A percentile compares a stretch with the other conserved stretches of the same genome.
These are phyloP conservation scores for Xanthia icteritia DNA, from an alignment of 2,888 invertebrate species.

Conservation along the genomic window DNA sequence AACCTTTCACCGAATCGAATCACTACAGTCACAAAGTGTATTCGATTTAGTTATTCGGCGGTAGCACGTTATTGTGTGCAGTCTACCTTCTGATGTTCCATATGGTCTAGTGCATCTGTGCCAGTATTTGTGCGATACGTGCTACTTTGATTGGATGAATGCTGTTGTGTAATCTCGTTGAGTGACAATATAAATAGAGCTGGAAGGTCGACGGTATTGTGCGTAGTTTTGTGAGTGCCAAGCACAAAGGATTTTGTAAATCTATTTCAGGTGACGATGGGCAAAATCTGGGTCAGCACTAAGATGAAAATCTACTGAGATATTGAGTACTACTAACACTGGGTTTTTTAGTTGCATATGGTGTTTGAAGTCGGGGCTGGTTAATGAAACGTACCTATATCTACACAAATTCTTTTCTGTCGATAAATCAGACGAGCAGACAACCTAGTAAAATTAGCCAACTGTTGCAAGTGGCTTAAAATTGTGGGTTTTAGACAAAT, in stretches of 20 bases:
- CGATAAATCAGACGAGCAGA: background rate
- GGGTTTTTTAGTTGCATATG: background rate
- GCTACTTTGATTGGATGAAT: slow-evolving; percentile 57
- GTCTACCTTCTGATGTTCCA: slow-evolving; percentile 28
- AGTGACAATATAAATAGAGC: slow-evolving; percentile 58
- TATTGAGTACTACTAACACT: background rate
- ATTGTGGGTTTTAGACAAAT: background rate
- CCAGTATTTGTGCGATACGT: slow-evolving; percentile 40
- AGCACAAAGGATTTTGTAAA: slow-evolving; percentile 10
- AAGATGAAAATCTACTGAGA: slow-evolving; percentile 12
- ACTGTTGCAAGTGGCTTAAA: background rate
- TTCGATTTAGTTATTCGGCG: background rate
- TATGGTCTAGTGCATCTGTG: background rate
- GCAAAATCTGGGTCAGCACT: slow-evolving; percentile 9
- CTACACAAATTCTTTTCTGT: no score
- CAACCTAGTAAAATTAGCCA: no score
- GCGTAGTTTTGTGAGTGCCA: slow-evolving; percentile 31
- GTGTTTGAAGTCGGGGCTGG: background rate
- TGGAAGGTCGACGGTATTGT: slow-evolving; percentile 53
- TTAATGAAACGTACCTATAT: no score
- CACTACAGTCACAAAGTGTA: background rate
- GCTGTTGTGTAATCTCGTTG: slow-evolving; percentile 50
- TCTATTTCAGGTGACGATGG: slow-evolving; percentile 13
- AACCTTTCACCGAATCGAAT: background rate
- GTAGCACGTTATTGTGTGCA: background rate